Conservation (phyloP, 2,797 vertebrate genomes). For the Staurois parvus region DNA sequence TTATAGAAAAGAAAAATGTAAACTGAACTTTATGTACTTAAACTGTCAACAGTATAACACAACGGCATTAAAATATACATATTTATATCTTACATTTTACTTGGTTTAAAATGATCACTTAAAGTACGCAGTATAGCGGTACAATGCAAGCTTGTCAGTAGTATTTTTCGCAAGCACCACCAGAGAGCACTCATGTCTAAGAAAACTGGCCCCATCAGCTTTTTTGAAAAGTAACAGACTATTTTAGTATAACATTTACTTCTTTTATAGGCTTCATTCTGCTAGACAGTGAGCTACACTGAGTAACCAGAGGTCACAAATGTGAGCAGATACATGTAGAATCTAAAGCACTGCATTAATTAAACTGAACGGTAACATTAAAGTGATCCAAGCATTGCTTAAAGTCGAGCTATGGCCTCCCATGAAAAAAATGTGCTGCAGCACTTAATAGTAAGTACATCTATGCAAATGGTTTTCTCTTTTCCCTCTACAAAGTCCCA, state of each 20-base stretch:
- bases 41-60: slow-evolving; percentile 23
- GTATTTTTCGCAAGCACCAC: background rate
- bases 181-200: slow-evolving; percentile 73
- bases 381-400: background rate
- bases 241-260: no score
- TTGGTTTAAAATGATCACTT: slow-evolving; percentile 14
- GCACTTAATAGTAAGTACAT: no score
- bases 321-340: background rate
- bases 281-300: background rate
- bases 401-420: no score
- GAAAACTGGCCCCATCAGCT: slow-evolving; percentile 8
- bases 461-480: no score
- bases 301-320: background rate
- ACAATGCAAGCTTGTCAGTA: background rate
- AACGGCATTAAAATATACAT: slow-evolving; percentile 8
- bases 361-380: background rate
- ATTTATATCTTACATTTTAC: background rate
- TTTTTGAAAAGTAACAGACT: background rate
- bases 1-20: slow-evolving; percentile 38
- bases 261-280: background rate
- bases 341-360: background rate
- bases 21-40: background rate
- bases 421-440: no score
- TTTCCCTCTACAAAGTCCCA: no score
- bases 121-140: background rate